Evolutionary conservation across 1,140 invertebrate species (phyloP).

Genomic region (Meteorus sp.): DNA sequence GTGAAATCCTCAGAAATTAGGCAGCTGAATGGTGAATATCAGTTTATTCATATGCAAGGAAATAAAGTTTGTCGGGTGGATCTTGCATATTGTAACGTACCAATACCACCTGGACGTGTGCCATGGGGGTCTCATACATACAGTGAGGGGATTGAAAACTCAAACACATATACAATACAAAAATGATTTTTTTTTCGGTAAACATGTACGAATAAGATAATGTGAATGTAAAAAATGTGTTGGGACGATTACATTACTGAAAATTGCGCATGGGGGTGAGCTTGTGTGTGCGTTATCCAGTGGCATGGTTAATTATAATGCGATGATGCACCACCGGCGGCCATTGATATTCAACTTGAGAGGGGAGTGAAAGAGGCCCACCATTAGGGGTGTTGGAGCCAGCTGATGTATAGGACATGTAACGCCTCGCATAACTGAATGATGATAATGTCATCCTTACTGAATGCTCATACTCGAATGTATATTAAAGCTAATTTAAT

Average conservation of each 20-base stretch:
- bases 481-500: too few species aligned
- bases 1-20: conserved; percentile 38
- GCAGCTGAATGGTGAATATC: conserved; percentile 34
- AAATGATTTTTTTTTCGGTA: too few species aligned
- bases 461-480: too few species aligned
- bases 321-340: conserved; percentile 24
- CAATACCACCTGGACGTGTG: conserved; percentile 38
- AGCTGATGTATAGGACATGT: too few species aligned
- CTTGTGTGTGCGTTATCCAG: conserved; percentile 15
- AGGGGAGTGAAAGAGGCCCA: too few species aligned
- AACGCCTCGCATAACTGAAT: too few species aligned
- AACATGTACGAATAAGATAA: too few species aligned
- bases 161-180: too few species aligned
- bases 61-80: conserved; percentile 3
- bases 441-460: too few species aligned
- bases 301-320: conserved; percentile 24
- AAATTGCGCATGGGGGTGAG: neutral
- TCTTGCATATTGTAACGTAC: conserved; percentile 37
- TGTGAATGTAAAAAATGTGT: too few species aligned
- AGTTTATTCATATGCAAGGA: too few species aligned
- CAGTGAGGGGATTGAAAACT: too few species aligned
- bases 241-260: neutral
- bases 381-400: neutral
- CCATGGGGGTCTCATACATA: conserved; percentile 19
- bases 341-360: neutral